phyloP scores from a whole-genome alignment of 1,140 invertebrate species.

The Colletes latitarsis region DNA sequence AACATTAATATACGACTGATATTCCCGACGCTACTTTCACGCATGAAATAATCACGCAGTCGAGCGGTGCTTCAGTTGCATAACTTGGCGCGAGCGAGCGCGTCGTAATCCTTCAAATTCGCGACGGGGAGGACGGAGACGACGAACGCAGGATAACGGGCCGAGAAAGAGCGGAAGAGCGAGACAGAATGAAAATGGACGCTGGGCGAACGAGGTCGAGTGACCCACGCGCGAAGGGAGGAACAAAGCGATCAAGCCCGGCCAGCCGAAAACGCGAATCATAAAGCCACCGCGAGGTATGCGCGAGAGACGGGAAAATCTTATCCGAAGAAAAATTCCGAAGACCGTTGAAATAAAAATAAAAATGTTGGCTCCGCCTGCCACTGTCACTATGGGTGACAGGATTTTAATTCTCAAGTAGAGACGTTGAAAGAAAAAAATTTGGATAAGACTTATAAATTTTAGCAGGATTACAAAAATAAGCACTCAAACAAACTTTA shows the following conservation, averaged over 20 bases:
- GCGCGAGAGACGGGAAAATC: neutral
- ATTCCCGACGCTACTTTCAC: conserved; percentile 55
- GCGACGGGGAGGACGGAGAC: neutral
- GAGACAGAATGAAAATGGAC: conserved; percentile 10
- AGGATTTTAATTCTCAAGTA: no score
- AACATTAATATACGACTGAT: conserved; percentile 48
- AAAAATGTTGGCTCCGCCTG: no score
- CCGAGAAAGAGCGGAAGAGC: neutral
- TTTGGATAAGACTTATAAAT: no score
- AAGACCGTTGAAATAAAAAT: no score
- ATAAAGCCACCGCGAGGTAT: conserved; percentile 16
- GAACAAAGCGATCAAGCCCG: conserved; percentile 37
- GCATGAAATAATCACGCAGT: conserved; percentile 58
- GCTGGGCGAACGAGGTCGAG: conserved; percentile 52
- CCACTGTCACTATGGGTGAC: no score
- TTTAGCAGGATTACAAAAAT: no score
- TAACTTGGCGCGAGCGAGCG: conserved; percentile 41
- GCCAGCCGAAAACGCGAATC: conserved; percentile 43
- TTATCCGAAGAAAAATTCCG: no score
- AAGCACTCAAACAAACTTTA: no score
- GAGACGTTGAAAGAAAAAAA: no score
- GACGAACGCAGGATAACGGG: no score
- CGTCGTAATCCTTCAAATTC: conserved; percentile 42
- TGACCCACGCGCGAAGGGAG: conserved; percentile 29
- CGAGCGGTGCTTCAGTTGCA: conserved; percentile 42